Base-by-base conservation (phyloP, 2,113 vertebrate species). In the Thamnaconus septentrionalis region DNA sequence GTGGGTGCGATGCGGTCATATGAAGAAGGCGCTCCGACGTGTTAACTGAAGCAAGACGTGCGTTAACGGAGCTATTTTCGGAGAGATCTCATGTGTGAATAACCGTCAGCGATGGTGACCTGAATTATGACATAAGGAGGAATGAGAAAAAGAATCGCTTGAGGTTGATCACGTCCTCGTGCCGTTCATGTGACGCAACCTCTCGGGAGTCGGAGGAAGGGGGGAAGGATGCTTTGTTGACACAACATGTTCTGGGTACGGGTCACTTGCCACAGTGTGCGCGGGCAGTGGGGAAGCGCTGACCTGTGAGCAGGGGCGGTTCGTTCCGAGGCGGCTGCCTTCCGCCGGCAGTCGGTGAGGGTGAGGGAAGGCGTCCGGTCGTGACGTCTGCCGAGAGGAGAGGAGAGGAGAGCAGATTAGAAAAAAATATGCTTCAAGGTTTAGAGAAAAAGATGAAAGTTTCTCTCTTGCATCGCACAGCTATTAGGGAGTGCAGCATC, bases 221-320 rank as follows among this genome's bases (percentile, higher is more conserved):
- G 48, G n/a, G 31, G 59, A 59, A 42, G 41, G 18, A 44, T 56
- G 11, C 18, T 31, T 31, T 66, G 52, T 44, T 48, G 48, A 10
- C 47, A 10, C 5, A 53, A 31, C 51, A 42, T 43, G 53, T 46
- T 11, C 8, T 57, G 49, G 4, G 3, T 53, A 3, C 6, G 8
- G 10, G 43, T 56, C 46, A 40, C 41, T 49, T 54, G 56, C 41
- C 62, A 0, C 18, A 61, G 54, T 59, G 57, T 31, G 18, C n/a
- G 66, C 40, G 9, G 18, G 8, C 41, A 10, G 41, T 10, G 42
- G 57, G 57, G 31, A n/a, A 31, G 61, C 4, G 4, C 86, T 85
- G 86, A 94, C 94, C 93, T 94, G 93, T 70, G 85, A 87, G 72
- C 92, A 94, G 71, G 91, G 67, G 64, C 89, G 90, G 80, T 84